These are phyloP conservation scores for Phania funesta DNA, from an alignment of 2,888 invertebrate genomes.

Conservation along the genomic window DNA sequence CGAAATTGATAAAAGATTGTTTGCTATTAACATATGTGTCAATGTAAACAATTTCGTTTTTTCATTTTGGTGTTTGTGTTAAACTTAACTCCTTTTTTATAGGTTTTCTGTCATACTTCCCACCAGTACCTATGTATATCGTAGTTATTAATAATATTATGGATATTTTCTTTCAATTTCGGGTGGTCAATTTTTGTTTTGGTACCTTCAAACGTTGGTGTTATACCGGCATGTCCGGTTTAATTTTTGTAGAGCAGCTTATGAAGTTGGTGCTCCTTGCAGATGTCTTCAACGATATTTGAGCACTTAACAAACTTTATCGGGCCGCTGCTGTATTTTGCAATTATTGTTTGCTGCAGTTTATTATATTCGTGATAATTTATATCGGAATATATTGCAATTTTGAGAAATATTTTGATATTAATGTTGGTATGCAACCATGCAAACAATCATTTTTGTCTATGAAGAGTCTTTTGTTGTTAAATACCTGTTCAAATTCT, in stretches of 20 bases:
- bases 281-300: background rate
- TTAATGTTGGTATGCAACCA: too few species aligned
- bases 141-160: conserved; percentile 4
- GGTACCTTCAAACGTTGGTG: background rate
- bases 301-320: conserved; percentile 5
- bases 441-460: too few species aligned
- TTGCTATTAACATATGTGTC: too few species aligned
- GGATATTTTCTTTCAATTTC: background rate
- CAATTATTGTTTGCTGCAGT: conserved; percentile 1
- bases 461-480: too few species aligned
- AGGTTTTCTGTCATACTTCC: conserved; percentile 9
- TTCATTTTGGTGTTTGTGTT: background rate
- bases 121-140: background rate
- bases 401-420: too few species aligned
- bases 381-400: background rate
- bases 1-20: background rate
- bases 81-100: background rate
- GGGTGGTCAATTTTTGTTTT: conserved; percentile 10
- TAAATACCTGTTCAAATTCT: too few species aligned
- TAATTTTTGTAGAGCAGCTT: conserved; percentile 16
- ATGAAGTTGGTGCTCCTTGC: background rate
- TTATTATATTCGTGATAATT: background rate
- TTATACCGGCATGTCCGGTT: conserved; percentile 8
- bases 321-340: background rate
- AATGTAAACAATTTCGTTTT: background rate